Percentiles rank a stretch among this genome's conserved stretches.
phyloP scores from a whole-genome alignment of 2,113 vertebrate species.

The Chlorodrepanis virens region DNA sequence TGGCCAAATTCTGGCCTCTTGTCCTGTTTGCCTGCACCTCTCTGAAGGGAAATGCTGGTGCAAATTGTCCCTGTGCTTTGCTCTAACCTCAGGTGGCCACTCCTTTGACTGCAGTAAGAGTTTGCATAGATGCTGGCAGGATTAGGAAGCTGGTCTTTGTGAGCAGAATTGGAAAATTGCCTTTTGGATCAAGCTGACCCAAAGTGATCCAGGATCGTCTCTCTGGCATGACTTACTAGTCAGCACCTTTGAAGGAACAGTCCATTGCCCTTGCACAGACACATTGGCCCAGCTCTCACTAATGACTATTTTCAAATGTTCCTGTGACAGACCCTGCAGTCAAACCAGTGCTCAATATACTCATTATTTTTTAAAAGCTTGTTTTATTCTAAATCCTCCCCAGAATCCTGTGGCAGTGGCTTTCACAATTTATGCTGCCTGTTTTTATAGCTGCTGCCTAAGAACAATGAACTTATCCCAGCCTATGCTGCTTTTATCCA shows the following conservation, averaged over 20 bases:
- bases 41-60: background rate
- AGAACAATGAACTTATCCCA: background rate
- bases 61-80: background rate
- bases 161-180: background rate
- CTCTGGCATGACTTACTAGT: background rate
- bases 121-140: background rate
- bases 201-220: background rate
- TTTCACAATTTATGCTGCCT: background rate
- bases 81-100: background rate
- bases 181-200: background rate
- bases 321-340: background rate
- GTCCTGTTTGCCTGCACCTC: background rate
- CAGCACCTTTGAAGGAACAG: background rate
- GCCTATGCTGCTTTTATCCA: background rate
- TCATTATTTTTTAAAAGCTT: background rate
- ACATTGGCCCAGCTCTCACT: background rate
- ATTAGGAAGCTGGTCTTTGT: background rate
- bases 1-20: background rate
- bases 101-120: background rate
- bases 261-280: background rate
- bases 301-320: background rate
- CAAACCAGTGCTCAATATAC: background rate
- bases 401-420: background rate
- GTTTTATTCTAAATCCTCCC: background rate
- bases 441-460: background rate